Evolutionary conservation across 1,140 invertebrate species (phyloP), one percentile per base, ranked within the genome.

Genomic region (Agrilus planipennis): DNA sequence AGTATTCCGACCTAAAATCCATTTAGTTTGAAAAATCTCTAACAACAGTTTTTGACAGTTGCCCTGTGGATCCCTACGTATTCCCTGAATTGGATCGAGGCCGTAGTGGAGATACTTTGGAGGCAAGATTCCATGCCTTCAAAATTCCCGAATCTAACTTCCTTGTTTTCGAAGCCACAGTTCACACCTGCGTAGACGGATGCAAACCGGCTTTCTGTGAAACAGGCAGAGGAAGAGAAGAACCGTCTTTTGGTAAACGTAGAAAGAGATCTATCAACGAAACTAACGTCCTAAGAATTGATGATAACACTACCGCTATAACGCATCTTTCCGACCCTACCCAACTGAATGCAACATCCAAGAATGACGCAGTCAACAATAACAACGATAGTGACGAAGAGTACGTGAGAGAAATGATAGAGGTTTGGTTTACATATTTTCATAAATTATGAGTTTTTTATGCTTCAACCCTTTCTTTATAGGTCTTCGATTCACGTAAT

Each of bases 71-170:
- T 64, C 81, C 85, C 25, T 89, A 85, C 57, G 87, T 93, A 0
- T 93, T 93, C 65, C 89, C 89, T 0, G 85, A 89, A 55, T 58
- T 93, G 45, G 88, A 91, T 54, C 79, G 84, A 55, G 73, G 87
- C 1, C 70, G 88, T 16, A 85, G 79, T 52, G 84, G 85, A 0
- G 86, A 90, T 52, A 89, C 84, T 7, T 64, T 92, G 5, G 88
- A 91, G 67, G 86, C 88, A 0, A 71, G 87, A 49, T 93, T 93
- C 57, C 90, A 91, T 64, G 89, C 89, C 2, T 93, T 92, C 52
- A 93, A 93, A 65, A 90, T 93, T 51, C 89, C 89, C 0, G 88
- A 92, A 68, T 91, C 89, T 0, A 92, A 92, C 60, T 90, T 90
- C 66, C 60, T 93, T 32, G 86, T 93, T 1, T 93, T 93, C 57